Conservation (phyloP, 92 coral and sea anemone genomes). For the Bergia puertoricense region DNA sequence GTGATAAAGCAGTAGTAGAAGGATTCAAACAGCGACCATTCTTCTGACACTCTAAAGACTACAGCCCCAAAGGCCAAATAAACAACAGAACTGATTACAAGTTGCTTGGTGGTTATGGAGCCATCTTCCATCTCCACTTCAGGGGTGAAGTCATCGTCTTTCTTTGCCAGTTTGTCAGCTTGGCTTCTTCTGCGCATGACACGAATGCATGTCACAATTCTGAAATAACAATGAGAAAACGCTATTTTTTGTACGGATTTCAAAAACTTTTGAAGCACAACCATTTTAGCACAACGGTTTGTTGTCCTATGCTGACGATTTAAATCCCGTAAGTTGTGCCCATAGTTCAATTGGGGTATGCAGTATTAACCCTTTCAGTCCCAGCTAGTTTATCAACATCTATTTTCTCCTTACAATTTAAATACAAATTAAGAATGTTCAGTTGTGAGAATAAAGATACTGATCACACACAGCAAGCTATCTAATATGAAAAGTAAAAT, state of each 20-base stretch:
- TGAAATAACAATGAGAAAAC: slow-evolving; percentile 27
- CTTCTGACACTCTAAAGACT: slow-evolving; percentile 70
- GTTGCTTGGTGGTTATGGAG: slow-evolving; percentile 45
- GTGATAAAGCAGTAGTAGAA: slow-evolving; percentile 82
- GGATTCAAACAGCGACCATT: slow-evolving; percentile 77
- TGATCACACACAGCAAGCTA: no score
- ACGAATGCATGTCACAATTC: slow-evolving; percentile 52
- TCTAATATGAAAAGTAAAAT: no score
- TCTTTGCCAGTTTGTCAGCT: slow-evolving; percentile 50
- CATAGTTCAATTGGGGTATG: no score
- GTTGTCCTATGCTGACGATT: no score
- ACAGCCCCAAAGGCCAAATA: slow-evolving; percentile 69
- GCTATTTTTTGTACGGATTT: neutral
- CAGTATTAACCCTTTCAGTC: no score
- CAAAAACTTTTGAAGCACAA: no score
- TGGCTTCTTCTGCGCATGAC: slow-evolving; percentile 51
- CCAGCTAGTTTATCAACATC: no score
- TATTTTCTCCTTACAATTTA: no score
- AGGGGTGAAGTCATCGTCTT: slow-evolving; percentile 52
- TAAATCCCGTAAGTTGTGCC: no score
- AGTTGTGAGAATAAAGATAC: no score
- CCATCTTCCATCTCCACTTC: slow-evolving; percentile 26
- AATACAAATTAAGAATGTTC: no score
- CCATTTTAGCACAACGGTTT: no score
- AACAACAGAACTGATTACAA: slow-evolving; percentile 39